A percentile compares a stretch with the other conserved stretches of the same genome.
Conservation (phyloP, 1,140 invertebrate species). For the Drosophila novamexicana region DNA sequence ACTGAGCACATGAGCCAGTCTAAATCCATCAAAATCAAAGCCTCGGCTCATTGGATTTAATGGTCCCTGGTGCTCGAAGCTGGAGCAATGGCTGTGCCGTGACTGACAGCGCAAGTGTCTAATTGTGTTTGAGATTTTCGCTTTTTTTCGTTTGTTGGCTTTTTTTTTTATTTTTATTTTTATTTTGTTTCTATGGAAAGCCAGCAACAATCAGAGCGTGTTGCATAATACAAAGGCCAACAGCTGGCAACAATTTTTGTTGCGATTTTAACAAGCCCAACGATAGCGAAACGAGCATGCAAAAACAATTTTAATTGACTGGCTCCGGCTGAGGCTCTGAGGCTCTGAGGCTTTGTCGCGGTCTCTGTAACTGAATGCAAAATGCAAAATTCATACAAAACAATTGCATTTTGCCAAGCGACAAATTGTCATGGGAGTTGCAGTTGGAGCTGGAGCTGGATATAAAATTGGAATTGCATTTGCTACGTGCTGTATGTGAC, state of each 20-base stretch:
- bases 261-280: constrained; percentile 79
- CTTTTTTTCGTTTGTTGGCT: constrained; percentile 20
- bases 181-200: constrained; percentile 42
- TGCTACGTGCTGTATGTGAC: constrained; percentile 56
- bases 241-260: constrained; percentile 59
- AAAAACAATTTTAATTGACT: constrained; percentile 81
- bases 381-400: constrained; percentile 72
- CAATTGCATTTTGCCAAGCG: constrained; percentile 77
- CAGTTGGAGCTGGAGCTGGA: constrained; percentile 19
- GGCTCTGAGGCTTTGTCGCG: not conserved
- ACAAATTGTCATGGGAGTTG: constrained; percentile 82
- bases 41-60: constrained; percentile 44
- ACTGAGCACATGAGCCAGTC: constrained; percentile 38
- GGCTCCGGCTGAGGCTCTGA: constrained; percentile 11
- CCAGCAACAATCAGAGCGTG: constrained; percentile 79
- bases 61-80: not conserved
- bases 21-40: constrained; percentile 69
- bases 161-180: constrained; percentile 24
- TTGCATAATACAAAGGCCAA: constrained; percentile 75
- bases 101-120: constrained; percentile 76
- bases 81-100: constrained; percentile 40
- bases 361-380: constrained; percentile 25
- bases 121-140: constrained; percentile 64
- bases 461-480: constrained; percentile 22
- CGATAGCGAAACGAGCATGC: constrained; percentile 79